Base-by-base conservation (phyloP, 2,113 vertebrate species). In the Mirounga angustirostris region DNA sequence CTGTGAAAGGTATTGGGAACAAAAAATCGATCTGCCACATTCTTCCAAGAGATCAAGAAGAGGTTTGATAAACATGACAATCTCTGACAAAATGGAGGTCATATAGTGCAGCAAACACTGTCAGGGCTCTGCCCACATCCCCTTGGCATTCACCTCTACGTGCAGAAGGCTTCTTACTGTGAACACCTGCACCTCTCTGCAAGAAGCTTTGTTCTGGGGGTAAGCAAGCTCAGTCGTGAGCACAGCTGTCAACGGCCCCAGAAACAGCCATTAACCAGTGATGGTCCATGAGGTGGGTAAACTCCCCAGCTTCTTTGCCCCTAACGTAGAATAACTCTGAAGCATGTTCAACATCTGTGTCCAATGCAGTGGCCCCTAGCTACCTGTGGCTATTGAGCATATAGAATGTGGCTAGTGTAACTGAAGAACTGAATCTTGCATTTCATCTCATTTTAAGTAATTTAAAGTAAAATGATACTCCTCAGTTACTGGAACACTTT, bases 211-310 rank as follows among this genome's bases (percentile, higher is more conserved):
- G 73, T 43, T 89, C 79, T 78, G 76, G n/a, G 78, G 56, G 50
- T 59, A 18, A 52, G 76, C 36, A 63, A 36, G 43, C 50, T 74
- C 24, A 2, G 85, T 54, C 4, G 0, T 65, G 52, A 22, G 61
- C 81, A 61, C 94, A 96, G 82, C 50, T 95, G 71, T 63, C 82
- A 93, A 36, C 26, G 3, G 94, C 40, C 43, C 36, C 89, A 73
- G 95, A 93, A 83, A 65, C 65, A 91, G 69, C 63, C 89, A 1
- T 21, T 65, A 67, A 40, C 84, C 56, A 61, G 12, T 9, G 73
- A 85, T 2, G 26, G 65, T 18, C 65, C 40, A 0, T 8, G 59
- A 90, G 16, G 16, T 22, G 21, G 33, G 30, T 59, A 21, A 87
- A 69, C 15, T n/a, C 26, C 95, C 50, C 40, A 0, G 5, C 5